phyloP scores from a whole-genome alignment of 2,113 vertebrate genomes.

The Tauraco erythrolophus region DNA sequence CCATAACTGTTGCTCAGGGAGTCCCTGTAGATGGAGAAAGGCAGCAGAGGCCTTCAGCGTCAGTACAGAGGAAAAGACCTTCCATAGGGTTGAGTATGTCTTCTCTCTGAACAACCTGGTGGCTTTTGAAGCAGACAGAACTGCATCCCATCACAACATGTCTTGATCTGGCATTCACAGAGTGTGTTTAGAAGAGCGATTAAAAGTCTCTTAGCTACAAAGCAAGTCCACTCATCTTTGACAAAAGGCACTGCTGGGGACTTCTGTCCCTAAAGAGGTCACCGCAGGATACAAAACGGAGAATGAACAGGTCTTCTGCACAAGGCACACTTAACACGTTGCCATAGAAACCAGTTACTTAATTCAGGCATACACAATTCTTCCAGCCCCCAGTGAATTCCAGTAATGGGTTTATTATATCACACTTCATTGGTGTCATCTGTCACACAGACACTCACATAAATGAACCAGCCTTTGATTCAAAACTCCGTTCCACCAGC shows the following conservation, averaged over 20 bases:
- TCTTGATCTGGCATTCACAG: neutral
- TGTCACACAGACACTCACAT: constrained; percentile 57
- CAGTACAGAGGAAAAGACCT: neutral
- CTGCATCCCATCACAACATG: neutral
- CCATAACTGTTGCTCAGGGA: neutral
- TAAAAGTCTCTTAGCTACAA: constrained; percentile 8
- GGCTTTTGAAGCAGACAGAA: neutral
- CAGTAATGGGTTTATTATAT: constrained; percentile 72
- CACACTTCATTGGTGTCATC: constrained; percentile 72
- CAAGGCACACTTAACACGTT: constrained; percentile 62
- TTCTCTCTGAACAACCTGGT: neutral
- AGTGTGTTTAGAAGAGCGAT: neutral
- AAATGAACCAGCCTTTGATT: constrained; percentile 48
- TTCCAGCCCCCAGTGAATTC: constrained; percentile 65
- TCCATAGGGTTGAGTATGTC: neutral
- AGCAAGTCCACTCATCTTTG: constrained; percentile 21
- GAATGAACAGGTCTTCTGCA: constrained; percentile 42
- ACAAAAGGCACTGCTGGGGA: constrained; percentile 38
- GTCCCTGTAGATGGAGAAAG: neutral
- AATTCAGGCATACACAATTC: constrained; percentile 67
- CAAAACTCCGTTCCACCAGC: neutral
- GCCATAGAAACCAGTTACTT: constrained; percentile 66
- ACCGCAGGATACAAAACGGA: constrained; percentile 39
- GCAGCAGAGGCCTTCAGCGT: neutral
- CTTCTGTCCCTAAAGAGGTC: constrained; percentile 57